Conservation (phyloP, 2,113 vertebrate species). For the Ophiodon elongatus region DNA sequence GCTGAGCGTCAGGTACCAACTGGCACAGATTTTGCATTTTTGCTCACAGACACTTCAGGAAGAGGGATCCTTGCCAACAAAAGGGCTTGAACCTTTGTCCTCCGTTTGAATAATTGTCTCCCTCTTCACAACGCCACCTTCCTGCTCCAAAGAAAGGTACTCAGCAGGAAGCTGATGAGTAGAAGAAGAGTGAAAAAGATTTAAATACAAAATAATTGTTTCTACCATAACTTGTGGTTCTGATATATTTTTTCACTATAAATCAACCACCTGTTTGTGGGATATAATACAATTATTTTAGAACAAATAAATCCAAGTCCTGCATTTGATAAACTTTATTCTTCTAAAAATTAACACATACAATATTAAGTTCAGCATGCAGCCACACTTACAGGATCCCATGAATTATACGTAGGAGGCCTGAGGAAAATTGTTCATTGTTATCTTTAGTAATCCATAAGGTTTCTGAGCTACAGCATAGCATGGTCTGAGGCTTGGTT, state of each 20-base stretch:
- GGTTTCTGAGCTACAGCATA: conserved; percentile 60
- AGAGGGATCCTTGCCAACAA: conserved; percentile 64
- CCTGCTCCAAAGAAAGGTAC: conserved; percentile 37
- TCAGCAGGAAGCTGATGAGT: conserved; percentile 14
- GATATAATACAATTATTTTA: conserved; percentile 9
- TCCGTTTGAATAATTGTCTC: conserved; percentile 66
- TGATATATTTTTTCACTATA: conserved; percentile 13
- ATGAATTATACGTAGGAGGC: conserved; percentile 19
- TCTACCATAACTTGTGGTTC: background rate
- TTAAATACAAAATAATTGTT: background rate
- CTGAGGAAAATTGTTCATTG: conserved; percentile 52
- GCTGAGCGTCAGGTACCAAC: conserved; percentile 43
- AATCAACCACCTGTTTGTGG: conserved; percentile 3
- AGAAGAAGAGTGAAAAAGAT: background rate
- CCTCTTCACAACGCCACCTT: conserved; percentile 41
- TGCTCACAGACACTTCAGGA: conserved; percentile 44
- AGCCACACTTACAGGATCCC: conserved; percentile 4
- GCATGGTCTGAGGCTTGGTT: conserved; percentile 64
- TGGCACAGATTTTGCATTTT: conserved; percentile 61
- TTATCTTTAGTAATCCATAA: conserved; percentile 78
- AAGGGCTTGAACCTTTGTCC: conserved; percentile 66
- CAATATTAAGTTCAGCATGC: conserved; percentile 14
- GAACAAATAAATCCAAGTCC: conserved; percentile 5
- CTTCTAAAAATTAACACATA: conserved; percentile 6
- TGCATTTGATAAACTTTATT: conserved; percentile 1